Base-by-base conservation (phyloP, 2,797 vertebrate species). In the Neosilurus mollespiculum region DNA sequence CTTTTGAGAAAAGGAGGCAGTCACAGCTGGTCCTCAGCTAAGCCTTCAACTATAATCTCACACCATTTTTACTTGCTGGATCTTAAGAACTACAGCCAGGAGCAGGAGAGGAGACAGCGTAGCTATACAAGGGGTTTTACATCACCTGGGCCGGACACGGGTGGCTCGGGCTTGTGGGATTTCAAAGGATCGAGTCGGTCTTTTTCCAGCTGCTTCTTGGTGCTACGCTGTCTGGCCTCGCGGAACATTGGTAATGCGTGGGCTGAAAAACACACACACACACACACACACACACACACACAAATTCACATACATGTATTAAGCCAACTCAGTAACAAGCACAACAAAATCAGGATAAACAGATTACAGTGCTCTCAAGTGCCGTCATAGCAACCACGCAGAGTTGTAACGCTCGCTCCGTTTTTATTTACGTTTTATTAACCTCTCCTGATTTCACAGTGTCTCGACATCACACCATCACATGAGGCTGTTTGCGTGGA, bases 171-270 rank as follows among this genome's bases (percentile, higher is more conserved):
- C 89, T 99, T 99, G 93, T 99, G 97, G 78, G 97, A 99, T 90
- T 97, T 98, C 89, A 96, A 88, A 0, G 98, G 98, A 88, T 99
- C 98, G 54, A 99, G 92, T 16, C 98, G 90, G 91, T 99, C 98
- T 90, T 99, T 99, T 91, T 99, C 98, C 92, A 99, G 94, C 91
- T 99, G 98, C 81, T 99, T 99, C 79, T 96, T 94, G 0, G 98
- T 99, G 89, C 98, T 99, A 86, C 96, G 94, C 77, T 99, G 98
- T 79, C 97, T 95, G 85, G 97, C 97, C 88, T 99, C 98, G 26
- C 97, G 95, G 94, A 99, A 99, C 98, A 99, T 99, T 0, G 97
- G 98, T 90, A 99, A 92, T 0, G 97, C 97, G 72, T 99, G 98
- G 85, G 98, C 98, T 99, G 66, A 14, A 82, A 22, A 37, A 58